A percentile compares a stretch with the other conserved stretches of the same genome.
phyloP scores from a whole-genome alignment of 2,888 invertebrate species.

The Ectemnius continuus region DNA sequence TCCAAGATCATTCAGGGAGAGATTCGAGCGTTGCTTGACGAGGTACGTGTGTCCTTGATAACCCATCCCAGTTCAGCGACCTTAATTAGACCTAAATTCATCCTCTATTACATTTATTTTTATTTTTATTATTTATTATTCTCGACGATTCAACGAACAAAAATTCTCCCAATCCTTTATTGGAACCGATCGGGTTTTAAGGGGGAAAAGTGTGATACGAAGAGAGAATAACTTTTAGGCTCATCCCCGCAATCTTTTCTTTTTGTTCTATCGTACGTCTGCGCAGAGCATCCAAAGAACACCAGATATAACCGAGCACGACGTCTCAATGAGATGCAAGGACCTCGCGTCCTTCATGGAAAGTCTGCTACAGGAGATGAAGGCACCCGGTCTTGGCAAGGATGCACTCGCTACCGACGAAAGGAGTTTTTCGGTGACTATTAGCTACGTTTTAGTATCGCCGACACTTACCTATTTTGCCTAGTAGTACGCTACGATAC shows the following conservation, averaged over 20 bases:
- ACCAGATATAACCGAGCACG: slow-evolving; percentile 79
- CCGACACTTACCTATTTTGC: slow-evolving; percentile 49
- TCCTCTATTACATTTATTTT: too few species aligned
- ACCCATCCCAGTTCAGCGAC: too few species aligned
- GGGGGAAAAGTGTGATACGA: too few species aligned
- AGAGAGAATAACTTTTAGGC: neutral
- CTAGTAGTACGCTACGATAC: slow-evolving; percentile 46
- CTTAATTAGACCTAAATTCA: too few species aligned
- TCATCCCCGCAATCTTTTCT: slow-evolving; percentile 43
- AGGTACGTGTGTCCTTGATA: slow-evolving; percentile 79
- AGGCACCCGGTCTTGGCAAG: slow-evolving; percentile 80
- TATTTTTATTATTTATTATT: too few species aligned
- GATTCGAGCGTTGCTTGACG: slow-evolving; percentile 84
- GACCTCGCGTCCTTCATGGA: slow-evolving; percentile 88
- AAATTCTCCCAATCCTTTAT: too few species aligned
- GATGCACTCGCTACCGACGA: slow-evolving; percentile 83
- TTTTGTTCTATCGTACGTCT: slow-evolving; percentile 57
- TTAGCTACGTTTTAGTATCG: slow-evolving; percentile 72
- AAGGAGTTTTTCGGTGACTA: slow-evolving; percentile 83
- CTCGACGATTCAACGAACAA: too few species aligned
- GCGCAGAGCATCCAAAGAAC: slow-evolving; percentile 64
- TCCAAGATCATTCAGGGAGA: slow-evolving; percentile 83
- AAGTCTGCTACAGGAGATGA: slow-evolving; percentile 84
- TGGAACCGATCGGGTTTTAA: too few species aligned
- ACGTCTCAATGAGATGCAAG: slow-evolving; percentile 85